Evolutionary conservation across 2,797 vertebrate genomes (phyloP), one percentile per base, ranked within the genome.

Genomic region (Limnodromus scolopaceus): DNA sequence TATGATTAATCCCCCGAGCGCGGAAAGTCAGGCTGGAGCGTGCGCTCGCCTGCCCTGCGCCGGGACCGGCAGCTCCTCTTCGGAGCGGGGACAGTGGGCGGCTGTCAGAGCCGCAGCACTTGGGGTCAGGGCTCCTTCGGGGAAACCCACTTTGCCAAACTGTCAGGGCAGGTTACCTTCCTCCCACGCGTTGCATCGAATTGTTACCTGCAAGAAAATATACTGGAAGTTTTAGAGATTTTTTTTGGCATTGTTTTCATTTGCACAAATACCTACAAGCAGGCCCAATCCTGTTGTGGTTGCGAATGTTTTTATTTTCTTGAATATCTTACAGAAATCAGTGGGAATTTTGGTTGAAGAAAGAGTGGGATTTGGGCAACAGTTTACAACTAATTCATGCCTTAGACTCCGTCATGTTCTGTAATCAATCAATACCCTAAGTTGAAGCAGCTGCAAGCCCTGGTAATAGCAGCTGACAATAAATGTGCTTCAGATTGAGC

Each of bases 41-140:
- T 3, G 45, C 6, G 5, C 68, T 71, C 20, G 49, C 41, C 77
- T 53, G 60, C 45, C 39, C 76, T 63, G 60, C 1, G 2, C 13
- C 4, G 70, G 65, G 45, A 45, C 55, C 13, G 8, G 7, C 15
- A 70, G 53, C 41, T 76, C 13, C 1, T n/a, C 38, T 16, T 38
- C 1, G 8, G 22, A 57, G 70, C 1, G 2, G 18, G 1, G 3
- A 39, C 39, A 10, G 38, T 38, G 4, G 8, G 34, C 7, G 61
- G 53, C 48, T 79, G 41, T 27, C n/a, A 18, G 49, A 43, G 39
- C 25, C 54, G 54, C 51, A 55, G 45, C 14, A 12, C 36, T 11
- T 51, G 51, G 20, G 36, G 65, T 23, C 49, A 28, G 70, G 48
- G 25, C n/a, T 68, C 34, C 19, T 46, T 19, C 16, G 0, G 0